Conservation (phyloP, 2,797 vertebrate genomes). For the Smutsia temminckii region DNA sequence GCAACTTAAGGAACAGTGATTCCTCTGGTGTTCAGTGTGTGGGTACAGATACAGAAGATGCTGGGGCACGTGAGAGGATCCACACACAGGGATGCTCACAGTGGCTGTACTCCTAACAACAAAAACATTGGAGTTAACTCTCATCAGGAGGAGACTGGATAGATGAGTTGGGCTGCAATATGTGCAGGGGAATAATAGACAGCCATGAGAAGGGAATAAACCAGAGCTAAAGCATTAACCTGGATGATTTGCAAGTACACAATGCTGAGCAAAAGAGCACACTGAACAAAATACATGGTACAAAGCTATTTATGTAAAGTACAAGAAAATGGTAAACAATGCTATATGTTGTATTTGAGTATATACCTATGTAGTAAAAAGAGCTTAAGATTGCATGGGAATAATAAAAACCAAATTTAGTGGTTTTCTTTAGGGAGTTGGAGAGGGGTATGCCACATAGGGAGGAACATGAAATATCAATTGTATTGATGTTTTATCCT, state of each 20-base stretch:
- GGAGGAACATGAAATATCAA: background rate
- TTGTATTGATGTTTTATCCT: background rate
- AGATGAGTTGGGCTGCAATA: background rate
- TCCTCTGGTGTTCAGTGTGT: background rate
- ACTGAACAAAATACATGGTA: background rate
- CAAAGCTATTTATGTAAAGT: background rate
- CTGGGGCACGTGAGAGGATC: background rate
- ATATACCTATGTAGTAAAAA: background rate
- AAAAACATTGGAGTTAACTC: background rate
- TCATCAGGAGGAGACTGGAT: background rate
- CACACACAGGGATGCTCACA: background rate
- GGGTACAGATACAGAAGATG: background rate
- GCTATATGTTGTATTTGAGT: background rate
- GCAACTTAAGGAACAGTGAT: background rate
- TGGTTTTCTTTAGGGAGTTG: background rate
- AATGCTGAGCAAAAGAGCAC: background rate
- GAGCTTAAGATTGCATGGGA: slow-evolving; percentile 1
- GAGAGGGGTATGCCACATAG: background rate
- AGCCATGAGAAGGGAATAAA: background rate
- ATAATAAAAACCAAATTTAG: slow-evolving; percentile 31
- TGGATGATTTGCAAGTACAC: background rate
- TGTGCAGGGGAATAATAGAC: background rate
- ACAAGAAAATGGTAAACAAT: slow-evolving; percentile 24
- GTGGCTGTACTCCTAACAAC: background rate
- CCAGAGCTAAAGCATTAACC: background rate